A percentile compares a stretch with the other conserved stretches of the same genome.
Evolutionary conservation across 2,113 vertebrate genomes (phyloP).

Genomic region (Zosterops hypoxanthus): DNA sequence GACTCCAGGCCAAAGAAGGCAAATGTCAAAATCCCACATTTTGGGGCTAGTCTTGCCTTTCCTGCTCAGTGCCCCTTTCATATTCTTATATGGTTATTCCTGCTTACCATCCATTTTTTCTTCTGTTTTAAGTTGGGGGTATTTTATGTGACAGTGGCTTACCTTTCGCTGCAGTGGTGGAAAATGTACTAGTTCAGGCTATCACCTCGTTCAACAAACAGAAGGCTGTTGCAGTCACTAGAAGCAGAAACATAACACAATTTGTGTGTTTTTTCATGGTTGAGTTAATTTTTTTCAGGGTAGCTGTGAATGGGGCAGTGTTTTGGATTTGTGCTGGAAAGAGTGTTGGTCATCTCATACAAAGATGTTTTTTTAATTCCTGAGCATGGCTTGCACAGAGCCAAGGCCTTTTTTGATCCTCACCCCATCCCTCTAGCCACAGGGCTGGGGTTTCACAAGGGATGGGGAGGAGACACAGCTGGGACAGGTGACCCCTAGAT

Average conservation of each 20-base stretch:
- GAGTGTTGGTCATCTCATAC: not conserved
- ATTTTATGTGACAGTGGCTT: not conserved
- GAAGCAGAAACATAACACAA: not conserved
- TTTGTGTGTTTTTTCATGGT: fast-evolving
- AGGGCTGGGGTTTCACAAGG: not conserved
- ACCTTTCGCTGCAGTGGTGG: not conserved
- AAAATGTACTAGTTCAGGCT: not conserved
- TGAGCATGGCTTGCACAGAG: not conserved
- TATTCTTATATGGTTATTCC: not conserved
- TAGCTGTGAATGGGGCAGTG: not conserved
- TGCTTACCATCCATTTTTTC: not conserved
- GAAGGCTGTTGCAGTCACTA: not conserved
- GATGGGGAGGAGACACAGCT: not conserved
- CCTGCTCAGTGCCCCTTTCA: not conserved
- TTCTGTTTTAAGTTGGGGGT: fast-evolving
- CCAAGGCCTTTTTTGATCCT: not conserved
- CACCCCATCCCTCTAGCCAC: not conserved
- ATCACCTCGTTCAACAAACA: fast-evolving
- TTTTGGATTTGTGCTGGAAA: not conserved
- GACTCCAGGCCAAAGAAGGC: not conserved
- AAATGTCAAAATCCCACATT: not conserved
- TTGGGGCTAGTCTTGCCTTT: not conserved
- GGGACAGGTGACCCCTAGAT: not conserved
- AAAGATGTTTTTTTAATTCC: not conserved
- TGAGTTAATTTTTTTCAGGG: not conserved